Evolutionary conservation across 2,888 invertebrate species (phyloP).

Genomic region (Sericinus montela): DNA sequence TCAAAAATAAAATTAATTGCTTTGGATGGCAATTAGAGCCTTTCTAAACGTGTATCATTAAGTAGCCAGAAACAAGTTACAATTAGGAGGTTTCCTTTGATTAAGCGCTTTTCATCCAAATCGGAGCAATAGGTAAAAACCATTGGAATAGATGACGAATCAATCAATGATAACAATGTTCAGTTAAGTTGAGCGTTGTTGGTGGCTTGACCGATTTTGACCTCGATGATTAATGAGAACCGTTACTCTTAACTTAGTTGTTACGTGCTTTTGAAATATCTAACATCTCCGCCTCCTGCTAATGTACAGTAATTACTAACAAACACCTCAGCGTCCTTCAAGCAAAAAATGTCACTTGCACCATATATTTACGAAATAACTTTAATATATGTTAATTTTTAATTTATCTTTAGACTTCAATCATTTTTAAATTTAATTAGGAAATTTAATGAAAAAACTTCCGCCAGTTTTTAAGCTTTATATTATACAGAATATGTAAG

Average conservation of each 20-base stretch:
- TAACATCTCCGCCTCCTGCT: conserved; percentile 37
- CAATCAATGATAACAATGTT: conserved; percentile 55
- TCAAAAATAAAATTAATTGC: conserved; percentile 3
- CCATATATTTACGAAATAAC: too few relatives aligned
- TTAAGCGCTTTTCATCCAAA: conserved; percentile 15
- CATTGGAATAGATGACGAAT: conserved; percentile 51
- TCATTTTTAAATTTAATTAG: too few relatives aligned
- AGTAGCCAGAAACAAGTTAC: conserved; percentile 3
- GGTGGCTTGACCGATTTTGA: conserved; percentile 62
- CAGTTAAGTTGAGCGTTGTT: conserved; percentile 43
- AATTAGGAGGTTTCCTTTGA: conserved; percentile 10
- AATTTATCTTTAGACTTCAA: too few relatives aligned
- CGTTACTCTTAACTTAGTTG: conserved; percentile 69
- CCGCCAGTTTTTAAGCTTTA: too few relatives aligned
- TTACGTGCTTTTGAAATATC: conserved; percentile 65
- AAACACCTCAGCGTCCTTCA: conserved; percentile 24
- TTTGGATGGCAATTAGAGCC: conserved; percentile 5
- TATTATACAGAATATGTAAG: too few relatives aligned
- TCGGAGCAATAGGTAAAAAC: conserved; percentile 18
- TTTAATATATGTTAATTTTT: too few relatives aligned
- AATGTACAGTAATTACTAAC: conserved; percentile 42
- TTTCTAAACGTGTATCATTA: conserved; percentile 13
- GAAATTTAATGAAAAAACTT: too few relatives aligned
- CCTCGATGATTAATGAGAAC: conserved; percentile 73
- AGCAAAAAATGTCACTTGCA: too few relatives aligned